Evolutionary conservation across 1,140 invertebrate genomes (phyloP).

Genomic region (Lepidurus packardi): DNA sequence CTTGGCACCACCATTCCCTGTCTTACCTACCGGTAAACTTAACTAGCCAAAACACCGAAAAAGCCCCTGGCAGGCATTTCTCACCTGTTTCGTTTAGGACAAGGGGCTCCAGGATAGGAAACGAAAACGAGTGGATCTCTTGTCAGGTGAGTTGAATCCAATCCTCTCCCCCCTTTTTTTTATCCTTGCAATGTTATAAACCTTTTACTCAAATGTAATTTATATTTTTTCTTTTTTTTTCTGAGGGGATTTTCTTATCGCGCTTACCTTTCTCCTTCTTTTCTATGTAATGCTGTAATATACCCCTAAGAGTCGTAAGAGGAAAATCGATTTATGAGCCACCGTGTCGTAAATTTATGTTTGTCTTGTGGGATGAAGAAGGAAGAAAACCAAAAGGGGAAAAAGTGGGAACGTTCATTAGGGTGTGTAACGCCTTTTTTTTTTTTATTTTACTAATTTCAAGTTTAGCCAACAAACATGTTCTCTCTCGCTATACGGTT

Average conservation of each 20-base stretch:
- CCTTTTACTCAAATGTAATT: too few relatives aligned
- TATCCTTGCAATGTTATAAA: too few relatives aligned
- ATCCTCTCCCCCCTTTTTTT: background rate
- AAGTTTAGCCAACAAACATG: background rate
- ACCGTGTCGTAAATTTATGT: background rate
- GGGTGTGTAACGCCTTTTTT: too few relatives aligned
- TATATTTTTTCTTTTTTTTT: too few relatives aligned
- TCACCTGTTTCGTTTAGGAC: background rate
- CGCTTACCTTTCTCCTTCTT: background rate
- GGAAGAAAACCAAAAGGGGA: too few relatives aligned
- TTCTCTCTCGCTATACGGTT: background rate
- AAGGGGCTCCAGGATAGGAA: background rate
- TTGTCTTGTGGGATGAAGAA: background rate
- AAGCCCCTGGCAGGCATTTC: background rate
- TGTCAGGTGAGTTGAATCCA: constrained; percentile 3
- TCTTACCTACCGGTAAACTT: background rate
- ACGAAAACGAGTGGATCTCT: background rate
- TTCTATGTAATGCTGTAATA: background rate
- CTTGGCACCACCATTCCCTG: background rate
- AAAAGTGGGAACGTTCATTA: too few relatives aligned
- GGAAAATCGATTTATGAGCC: constrained; percentile 1
- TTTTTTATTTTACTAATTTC: too few relatives aligned
- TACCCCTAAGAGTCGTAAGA: background rate
- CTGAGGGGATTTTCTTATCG: background rate
- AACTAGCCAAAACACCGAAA: background rate